phyloP scores from a whole-genome alignment of 2,113 vertebrate genomes.

The Rhadina sibilatrix region DNA sequence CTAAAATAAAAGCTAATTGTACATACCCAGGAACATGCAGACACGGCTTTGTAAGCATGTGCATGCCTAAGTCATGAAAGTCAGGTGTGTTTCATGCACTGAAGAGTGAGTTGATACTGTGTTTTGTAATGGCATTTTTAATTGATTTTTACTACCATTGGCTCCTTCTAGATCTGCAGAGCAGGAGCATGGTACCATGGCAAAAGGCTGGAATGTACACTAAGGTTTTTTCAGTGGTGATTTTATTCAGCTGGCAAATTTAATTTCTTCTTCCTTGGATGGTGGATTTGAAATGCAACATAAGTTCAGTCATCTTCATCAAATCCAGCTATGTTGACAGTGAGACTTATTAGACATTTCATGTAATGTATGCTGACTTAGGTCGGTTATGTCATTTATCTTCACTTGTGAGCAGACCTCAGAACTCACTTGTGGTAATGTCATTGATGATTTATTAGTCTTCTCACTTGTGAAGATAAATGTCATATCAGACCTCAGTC shows the following conservation, averaged over 20 bases:
- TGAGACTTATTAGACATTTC: slow-evolving; percentile 45
- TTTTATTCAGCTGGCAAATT: slow-evolving; percentile 1
- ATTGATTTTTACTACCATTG: neutral
- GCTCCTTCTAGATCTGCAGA: neutral
- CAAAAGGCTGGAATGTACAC: neutral
- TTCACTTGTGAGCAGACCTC: slow-evolving; percentile 56
- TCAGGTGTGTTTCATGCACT: neutral
- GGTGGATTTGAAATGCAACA: neutral
- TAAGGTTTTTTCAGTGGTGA: neutral
- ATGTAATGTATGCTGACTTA: slow-evolving; percentile 46
- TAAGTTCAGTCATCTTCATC: slow-evolving; percentile 27
- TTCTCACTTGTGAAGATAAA: slow-evolving; percentile 62
- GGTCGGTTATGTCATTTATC: slow-evolving; percentile 42
- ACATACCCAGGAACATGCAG: neutral
- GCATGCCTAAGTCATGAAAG: neutral
- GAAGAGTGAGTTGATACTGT: neutral
- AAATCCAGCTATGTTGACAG: neutral
- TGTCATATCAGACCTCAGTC: slow-evolving; percentile 48
- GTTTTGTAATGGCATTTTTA: neutral
- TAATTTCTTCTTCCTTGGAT: neutral
- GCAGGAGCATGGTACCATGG: neutral
- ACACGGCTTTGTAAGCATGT: neutral
- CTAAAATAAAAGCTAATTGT: neutral
- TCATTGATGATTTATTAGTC: slow-evolving; percentile 58
- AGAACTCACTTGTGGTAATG: slow-evolving; percentile 60